Evolutionary conservation across 2,888 invertebrate genomes (phyloP).

Genomic region (Acrobasis suavella): DNA sequence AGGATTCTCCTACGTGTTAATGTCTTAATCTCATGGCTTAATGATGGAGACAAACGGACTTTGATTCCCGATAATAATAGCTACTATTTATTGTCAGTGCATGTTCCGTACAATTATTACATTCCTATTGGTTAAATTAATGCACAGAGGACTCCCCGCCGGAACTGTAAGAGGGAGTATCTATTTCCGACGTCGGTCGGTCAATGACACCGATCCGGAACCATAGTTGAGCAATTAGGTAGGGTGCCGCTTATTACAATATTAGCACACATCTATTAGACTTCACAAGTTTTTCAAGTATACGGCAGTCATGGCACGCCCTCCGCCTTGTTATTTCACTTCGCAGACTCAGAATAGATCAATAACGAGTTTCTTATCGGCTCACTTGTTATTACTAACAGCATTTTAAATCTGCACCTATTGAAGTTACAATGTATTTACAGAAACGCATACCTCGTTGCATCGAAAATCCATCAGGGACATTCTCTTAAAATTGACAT

Average conservation of each 20-base stretch:
- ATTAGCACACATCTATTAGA: conserved; percentile 45
- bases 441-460: no score
- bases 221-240: conserved; percentile 57
- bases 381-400: background rate
- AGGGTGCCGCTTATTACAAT: conserved; percentile 51
- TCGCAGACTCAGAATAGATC: background rate
- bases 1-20: conserved; percentile 1
- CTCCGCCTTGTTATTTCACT: background rate
- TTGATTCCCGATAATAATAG: background rate
- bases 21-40: background rate
- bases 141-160: conserved; percentile 45
- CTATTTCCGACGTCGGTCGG: conserved; percentile 69
- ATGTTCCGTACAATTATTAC: conserved; percentile 5
- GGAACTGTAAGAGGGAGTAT: conserved; percentile 60
- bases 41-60: background rate
- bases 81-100: background rate
- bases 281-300: background rate
- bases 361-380: background rate
- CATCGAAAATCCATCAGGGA: no score
- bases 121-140: conserved; percentile 39
- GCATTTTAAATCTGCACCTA: background rate
- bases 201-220: conserved; percentile 71
- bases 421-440: no score
- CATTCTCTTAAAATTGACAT: no score
- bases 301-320: background rate